phyloP scores from a whole-genome alignment of 2,888 invertebrate genomes.

The Ichneumoninae sp. region DNA sequence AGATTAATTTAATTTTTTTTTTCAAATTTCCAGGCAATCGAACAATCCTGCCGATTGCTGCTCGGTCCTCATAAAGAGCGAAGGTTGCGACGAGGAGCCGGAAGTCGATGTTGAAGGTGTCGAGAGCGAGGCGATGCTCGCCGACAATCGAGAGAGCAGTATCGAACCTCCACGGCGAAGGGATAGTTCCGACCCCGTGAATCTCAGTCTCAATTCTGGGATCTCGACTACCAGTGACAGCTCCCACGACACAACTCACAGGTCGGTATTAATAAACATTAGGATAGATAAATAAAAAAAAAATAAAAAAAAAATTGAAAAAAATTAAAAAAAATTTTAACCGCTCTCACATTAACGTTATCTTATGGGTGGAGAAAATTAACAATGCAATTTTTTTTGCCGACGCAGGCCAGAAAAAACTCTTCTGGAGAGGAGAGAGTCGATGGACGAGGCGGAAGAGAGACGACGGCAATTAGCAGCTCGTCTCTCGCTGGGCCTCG shows the following conservation, averaged over 20 bases:
- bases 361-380: slow-evolving; percentile 17
- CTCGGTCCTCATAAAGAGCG: slow-evolving; percentile 83
- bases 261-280: slow-evolving; percentile 69
- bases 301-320: background rate
- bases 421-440: slow-evolving; percentile 81
- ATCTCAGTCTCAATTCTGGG: slow-evolving; percentile 86
- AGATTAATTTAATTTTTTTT: background rate
- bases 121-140: slow-evolving; percentile 83
- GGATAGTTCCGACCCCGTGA: slow-evolving; percentile 93
- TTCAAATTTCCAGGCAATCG: slow-evolving; percentile 76
- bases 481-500: slow-evolving; percentile 87
- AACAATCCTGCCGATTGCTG: slow-evolving; percentile 83
- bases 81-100: slow-evolving; percentile 82
- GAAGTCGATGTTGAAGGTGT: slow-evolving; percentile 84
- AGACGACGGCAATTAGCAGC: slow-evolving; percentile 81
- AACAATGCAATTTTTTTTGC: slow-evolving; percentile 27
- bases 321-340: background rate
- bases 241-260: slow-evolving; percentile 81
- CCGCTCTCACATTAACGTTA: background rate
- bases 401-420: slow-evolving; percentile 79
- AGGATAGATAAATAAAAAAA: background rate
- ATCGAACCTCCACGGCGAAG: slow-evolving; percentile 87
- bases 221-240: slow-evolving; percentile 82
- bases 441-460: slow-evolving; percentile 81
- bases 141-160: slow-evolving; percentile 81